Conservation (phyloP, 2,888 invertebrate species). For the Apamea epomidion region DNA sequence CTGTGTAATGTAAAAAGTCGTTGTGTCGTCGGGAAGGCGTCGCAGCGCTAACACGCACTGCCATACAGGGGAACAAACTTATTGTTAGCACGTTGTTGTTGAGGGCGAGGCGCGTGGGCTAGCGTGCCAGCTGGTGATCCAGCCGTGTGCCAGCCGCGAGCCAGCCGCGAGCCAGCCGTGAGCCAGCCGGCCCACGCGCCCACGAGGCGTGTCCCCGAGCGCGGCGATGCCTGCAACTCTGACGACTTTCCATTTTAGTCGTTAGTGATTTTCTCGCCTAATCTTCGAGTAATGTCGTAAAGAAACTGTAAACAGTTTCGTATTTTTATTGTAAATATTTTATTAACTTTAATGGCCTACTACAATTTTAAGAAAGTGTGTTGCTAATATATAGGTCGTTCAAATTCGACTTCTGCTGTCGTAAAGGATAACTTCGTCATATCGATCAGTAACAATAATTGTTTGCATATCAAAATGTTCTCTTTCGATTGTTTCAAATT, state of each 20-base stretch:
- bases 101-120: conserved; percentile 26
- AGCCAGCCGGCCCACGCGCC: conserved; percentile 4
- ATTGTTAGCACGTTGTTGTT: conserved; percentile 43
- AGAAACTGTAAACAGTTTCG: conserved; percentile 86
- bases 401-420: conserved; percentile 82
- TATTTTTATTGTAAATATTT: conserved; percentile 89
- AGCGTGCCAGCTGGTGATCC: background rate
- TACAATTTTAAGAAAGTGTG: conserved; percentile 85
- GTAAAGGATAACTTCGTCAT: conserved; percentile 70
- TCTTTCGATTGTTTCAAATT: conserved; percentile 50
- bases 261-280: conserved; percentile 88
- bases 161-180: background rate
- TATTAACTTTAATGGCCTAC: conserved; percentile 88
- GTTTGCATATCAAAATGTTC: conserved; percentile 74
- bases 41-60: conserved; percentile 63
- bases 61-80: conserved; percentile 61
- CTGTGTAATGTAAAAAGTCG: conserved; percentile 79
- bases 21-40: conserved; percentile 71
- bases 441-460: conserved; percentile 73
- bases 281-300: conserved; percentile 86
- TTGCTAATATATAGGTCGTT: conserved; percentile 85
- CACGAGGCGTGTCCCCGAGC: conserved; percentile 46
- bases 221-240: conserved; percentile 59
- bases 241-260: conserved; percentile 79
- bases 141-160: background rate